These are phyloP conservation scores for Epizoanthus rinbou DNA, from an alignment of 92 coral and sea anemone genomes.

Conservation along the genomic window DNA sequence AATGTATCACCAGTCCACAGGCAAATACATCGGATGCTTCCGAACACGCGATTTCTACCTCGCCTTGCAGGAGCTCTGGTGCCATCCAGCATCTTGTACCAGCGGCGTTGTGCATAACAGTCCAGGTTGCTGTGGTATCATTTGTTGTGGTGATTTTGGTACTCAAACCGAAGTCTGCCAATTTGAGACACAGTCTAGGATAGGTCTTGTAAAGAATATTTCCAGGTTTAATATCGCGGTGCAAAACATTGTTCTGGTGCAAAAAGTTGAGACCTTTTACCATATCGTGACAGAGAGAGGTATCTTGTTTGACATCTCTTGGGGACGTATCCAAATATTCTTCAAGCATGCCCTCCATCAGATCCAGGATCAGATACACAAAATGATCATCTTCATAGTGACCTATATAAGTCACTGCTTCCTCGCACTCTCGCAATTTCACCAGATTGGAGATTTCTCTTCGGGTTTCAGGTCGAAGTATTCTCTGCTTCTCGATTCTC, in stretches of 20 bases:
- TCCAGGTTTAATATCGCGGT: constrained; percentile 48
- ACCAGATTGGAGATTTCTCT: constrained; percentile 39
- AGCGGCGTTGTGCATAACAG: constrained; percentile 33
- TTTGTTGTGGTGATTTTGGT: background rate
- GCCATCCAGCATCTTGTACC: constrained; percentile 57
- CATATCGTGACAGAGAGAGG: constrained; percentile 25
- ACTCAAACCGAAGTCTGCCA: constrained; percentile 46
- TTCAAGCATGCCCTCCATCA: constrained; percentile 43
- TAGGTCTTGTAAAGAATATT: constrained; percentile 31
- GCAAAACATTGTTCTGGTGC: constrained; percentile 36
- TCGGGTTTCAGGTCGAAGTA: constrained; percentile 32
- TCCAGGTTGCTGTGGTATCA: constrained; percentile 22
- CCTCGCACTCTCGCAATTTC: constrained; percentile 31
- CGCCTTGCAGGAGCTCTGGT: constrained; percentile 24
- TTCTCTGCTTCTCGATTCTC: constrained; percentile 45
- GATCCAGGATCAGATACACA: constrained; percentile 36
- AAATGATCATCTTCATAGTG: constrained; percentile 34
- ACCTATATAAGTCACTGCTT: constrained; percentile 33
- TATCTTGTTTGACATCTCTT: background rate
- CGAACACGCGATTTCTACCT: background rate
- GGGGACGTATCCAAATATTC: constrained; percentile 8
- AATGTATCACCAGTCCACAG: constrained; percentile 42
- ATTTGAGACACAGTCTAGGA: constrained; percentile 39
- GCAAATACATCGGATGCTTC: constrained; percentile 42
- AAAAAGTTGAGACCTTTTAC: constrained; percentile 40